These are phyloP conservation scores for Alitta virens DNA, from an alignment of 2,888 invertebrate species.

Conservation along the genomic window DNA sequence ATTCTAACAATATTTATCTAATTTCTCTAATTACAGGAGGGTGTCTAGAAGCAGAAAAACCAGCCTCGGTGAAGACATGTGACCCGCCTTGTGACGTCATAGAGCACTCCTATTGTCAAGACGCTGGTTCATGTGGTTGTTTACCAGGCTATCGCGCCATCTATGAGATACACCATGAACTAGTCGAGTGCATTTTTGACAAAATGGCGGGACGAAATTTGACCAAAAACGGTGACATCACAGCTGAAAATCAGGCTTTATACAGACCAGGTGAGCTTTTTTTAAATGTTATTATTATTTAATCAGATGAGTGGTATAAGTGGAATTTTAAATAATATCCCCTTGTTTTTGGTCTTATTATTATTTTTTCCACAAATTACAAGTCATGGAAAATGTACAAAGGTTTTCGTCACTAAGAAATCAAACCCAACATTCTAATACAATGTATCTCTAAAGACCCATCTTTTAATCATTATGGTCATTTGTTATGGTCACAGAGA, in stretches of 20 bases:
- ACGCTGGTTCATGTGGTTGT: slow-evolving; percentile 40
- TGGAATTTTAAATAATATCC: too few species aligned
- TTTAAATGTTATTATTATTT: too few species aligned
- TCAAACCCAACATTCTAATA: too few species aligned
- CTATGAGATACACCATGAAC: slow-evolving; percentile 28
- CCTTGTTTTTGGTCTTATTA: too few species aligned
- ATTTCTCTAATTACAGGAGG: slow-evolving; percentile 49
- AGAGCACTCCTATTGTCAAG: slow-evolving; percentile 36
- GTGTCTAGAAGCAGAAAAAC: slow-evolving; percentile 53
- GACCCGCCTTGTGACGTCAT: slow-evolving; percentile 37
- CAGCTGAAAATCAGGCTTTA: slow-evolving; percentile 19
- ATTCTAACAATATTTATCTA: too few species aligned
- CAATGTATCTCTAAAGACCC: too few species aligned
- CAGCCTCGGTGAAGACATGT: slow-evolving; percentile 38
- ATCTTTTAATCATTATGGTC: too few species aligned
- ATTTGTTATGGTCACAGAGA: too few species aligned
- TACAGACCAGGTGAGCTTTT: slow-evolving; percentile 15
- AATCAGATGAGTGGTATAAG: too few species aligned
- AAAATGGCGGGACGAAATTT: slow-evolving; percentile 34
- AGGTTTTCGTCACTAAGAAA: too few species aligned
- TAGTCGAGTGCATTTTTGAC: slow-evolving; percentile 29
- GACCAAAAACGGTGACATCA: slow-evolving; percentile 20
- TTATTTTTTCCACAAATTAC: too few species aligned
- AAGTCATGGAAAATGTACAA: too few species aligned
- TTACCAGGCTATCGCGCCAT: slow-evolving; percentile 31